These are phyloP conservation scores for Litoditis marina DNA, from an alignment of 2,888 invertebrate species.

Conservation along the genomic window DNA sequence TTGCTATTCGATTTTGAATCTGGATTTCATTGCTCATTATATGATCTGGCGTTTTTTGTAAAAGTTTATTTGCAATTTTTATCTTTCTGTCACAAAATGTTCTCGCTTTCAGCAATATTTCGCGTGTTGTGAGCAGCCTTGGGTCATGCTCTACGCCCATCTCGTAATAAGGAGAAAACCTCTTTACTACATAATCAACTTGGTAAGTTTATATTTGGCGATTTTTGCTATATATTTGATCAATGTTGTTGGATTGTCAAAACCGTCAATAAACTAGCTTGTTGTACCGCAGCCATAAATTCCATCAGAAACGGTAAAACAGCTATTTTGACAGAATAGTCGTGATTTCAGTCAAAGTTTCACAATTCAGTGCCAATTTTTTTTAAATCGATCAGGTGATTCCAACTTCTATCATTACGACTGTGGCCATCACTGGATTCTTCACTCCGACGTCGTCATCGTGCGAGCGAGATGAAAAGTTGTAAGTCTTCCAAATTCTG, in stretches of 20 bases:
- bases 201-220: too few relatives aligned
- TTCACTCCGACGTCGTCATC: conserved; percentile 59
- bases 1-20: too few relatives aligned
- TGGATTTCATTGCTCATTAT: too few relatives aligned
- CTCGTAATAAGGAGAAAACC: conserved; percentile 57
- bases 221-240: too few relatives aligned
- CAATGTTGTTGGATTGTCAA: too few relatives aligned
- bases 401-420: conserved; percentile 58
- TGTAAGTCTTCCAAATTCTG: conserved; percentile 23
- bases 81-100: neutral
- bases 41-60: too few relatives aligned
- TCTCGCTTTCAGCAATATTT: conserved; percentile 32
- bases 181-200: conserved; percentile 57
- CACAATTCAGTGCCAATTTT: too few relatives aligned
- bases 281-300: neutral
- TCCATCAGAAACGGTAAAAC: too few relatives aligned
- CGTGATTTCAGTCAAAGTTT: neutral
- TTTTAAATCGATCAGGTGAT: conserved; percentile 32
- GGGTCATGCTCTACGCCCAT: conserved; percentile 60
- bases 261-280: too few relatives aligned
- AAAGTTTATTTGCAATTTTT: too few relatives aligned
- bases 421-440: conserved; percentile 60
- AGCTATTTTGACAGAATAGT: neutral
- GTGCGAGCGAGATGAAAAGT: conserved; percentile 58
- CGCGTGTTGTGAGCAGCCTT: conserved; percentile 57